Percentiles rank a stretch among this genome's conserved stretches.
Conservation (phyloP, 2,113 vertebrate genomes). For the Nanorana parkeri region DNA sequence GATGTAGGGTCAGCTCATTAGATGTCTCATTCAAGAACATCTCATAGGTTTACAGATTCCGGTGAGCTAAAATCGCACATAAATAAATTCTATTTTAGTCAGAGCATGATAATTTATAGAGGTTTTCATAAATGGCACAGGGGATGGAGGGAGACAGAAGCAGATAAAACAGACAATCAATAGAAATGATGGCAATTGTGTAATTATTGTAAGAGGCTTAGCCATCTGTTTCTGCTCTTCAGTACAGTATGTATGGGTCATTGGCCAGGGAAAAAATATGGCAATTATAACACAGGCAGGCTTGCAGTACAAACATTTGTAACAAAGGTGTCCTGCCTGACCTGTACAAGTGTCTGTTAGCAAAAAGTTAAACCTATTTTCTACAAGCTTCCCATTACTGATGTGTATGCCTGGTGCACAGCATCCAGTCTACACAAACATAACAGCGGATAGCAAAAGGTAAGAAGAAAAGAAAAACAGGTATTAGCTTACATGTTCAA, state of each 20-base stretch:
- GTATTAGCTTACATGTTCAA: no score
- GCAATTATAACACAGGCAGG: constrained; percentile 32
- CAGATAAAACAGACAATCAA: constrained; percentile 51
- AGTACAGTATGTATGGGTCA: constrained; percentile 16
- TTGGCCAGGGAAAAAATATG: constrained; percentile 51
- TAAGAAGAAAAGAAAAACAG: neutral
- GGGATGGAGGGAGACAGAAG: neutral
- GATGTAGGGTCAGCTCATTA: constrained; percentile 65
- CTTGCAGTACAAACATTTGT: constrained; percentile 26
- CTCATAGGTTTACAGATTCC: constrained; percentile 56
- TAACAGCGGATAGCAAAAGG: neutral
- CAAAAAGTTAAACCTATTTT: constrained; percentile 5
- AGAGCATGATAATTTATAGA: constrained; percentile 26
- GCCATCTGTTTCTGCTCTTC: constrained; percentile 39
- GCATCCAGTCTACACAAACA: neutral
- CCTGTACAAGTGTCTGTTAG: constrained; percentile 37
- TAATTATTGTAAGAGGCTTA: constrained; percentile 39
- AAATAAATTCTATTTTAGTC: constrained; percentile 51
- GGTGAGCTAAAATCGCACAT: constrained; percentile 52
- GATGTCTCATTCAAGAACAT: constrained; percentile 59
- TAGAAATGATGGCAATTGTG: constrained; percentile 52
- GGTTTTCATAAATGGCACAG: neutral
- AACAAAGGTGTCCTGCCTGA: constrained; percentile 33
- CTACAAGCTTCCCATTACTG: neutral
- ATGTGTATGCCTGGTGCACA: neutral